Conservation (phyloP, 2,888 invertebrate species). For the Gortyna flavago region DNA sequence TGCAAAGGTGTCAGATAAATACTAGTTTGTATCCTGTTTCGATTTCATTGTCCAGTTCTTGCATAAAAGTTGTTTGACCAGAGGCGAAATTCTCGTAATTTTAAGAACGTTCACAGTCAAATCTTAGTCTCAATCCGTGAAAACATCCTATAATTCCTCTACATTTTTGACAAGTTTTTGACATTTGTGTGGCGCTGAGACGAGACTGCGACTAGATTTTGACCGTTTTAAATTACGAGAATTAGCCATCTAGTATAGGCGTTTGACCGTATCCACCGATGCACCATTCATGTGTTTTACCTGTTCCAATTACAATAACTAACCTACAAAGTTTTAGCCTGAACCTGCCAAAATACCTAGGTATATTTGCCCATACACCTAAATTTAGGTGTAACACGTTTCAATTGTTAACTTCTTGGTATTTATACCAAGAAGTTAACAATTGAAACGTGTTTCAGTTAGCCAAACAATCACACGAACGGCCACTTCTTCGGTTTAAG, state of each 20-base stretch:
- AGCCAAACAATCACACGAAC: background rate
- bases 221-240: background rate
- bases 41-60: background rate
- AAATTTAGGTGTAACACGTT: too few relatives aligned
- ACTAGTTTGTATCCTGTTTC: conserved; percentile 10
- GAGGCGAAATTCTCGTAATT: background rate
- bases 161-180: too few relatives aligned
- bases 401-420: too few relatives aligned
- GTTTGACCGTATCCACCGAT: conserved; percentile 5
- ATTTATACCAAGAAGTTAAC: background rate
- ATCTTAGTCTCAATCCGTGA: too few relatives aligned
- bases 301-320: background rate
- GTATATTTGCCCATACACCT: background rate
- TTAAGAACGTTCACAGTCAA: background rate
- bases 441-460: conserved; percentile 13
- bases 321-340: background rate
- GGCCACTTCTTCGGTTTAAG: background rate
- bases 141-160: too few relatives aligned
- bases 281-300: background rate
- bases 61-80: background rate
- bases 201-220: background rate
- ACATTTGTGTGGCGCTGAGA: too few relatives aligned
- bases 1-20: background rate
- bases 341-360: background rate
- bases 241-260: background rate